A percentile compares a stretch with the other conserved stretches of the same genome.
Conservation (phyloP, 2,797 vertebrate genomes). For the Phrynocephalus forsythii region DNA sequence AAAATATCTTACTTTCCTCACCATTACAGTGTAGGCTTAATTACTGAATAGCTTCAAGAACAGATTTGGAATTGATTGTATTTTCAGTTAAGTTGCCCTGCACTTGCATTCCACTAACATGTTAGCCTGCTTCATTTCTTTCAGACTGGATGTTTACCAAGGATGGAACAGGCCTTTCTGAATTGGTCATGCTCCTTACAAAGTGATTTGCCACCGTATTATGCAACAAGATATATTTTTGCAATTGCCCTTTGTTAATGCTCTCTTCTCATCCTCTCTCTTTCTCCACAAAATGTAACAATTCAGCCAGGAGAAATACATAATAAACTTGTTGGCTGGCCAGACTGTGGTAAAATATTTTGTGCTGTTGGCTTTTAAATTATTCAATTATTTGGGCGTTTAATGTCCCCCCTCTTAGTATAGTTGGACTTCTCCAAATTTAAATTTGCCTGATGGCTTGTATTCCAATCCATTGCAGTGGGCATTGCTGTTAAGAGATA, state of each 20-base stretch:
- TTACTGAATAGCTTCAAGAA: no score
- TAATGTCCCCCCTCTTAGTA: slow-evolving; percentile 46
- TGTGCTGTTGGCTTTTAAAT: background rate
- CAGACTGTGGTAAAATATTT: accelerated
- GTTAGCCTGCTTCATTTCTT: no score
- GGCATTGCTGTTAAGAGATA: slow-evolving; percentile 59
- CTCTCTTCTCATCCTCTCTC: background rate
- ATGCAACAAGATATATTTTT: slow-evolving; percentile 50
- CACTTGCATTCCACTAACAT: no score
- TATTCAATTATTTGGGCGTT: slow-evolving; percentile 14
- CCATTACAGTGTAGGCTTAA: no score
- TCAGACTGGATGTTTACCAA: no score
- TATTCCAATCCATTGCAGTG: slow-evolving; percentile 59
- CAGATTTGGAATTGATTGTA: no score
- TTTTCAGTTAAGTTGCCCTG: no score
- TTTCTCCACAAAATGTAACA: slow-evolving; percentile 28
- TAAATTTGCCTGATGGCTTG: slow-evolving; percentile 47
- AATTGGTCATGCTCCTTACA: slow-evolving; percentile 24
- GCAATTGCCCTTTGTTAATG: slow-evolving; percentile 44
- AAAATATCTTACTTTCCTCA: no score
- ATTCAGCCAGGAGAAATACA: background rate
- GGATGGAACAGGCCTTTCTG: background rate
- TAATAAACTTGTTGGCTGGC: slow-evolving; percentile 29
- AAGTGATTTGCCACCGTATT: slow-evolving; percentile 17
- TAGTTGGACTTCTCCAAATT: slow-evolving; percentile 52